phyloP scores from a whole-genome alignment of 2,113 vertebrate species.

The Xyliphius kryptos region DNA sequence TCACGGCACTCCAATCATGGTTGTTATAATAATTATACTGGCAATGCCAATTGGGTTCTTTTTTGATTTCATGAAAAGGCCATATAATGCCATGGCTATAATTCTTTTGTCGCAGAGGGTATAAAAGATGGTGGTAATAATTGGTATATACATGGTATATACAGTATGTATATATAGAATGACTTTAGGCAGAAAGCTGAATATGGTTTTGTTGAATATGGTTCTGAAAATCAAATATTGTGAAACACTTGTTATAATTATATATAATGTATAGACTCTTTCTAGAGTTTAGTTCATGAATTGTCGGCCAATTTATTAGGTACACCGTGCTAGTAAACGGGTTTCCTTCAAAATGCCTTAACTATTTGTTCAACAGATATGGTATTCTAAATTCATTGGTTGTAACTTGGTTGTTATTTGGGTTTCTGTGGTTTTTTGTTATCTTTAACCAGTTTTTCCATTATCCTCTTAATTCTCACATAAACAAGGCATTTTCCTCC shows the following conservation, averaged over 20 bases:
- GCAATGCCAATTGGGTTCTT: conserved; percentile 4
- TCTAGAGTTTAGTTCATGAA: not conserved
- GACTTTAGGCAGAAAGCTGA: not conserved
- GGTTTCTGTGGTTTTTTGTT: too few species aligned
- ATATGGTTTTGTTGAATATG: not conserved
- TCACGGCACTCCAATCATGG: not conserved
- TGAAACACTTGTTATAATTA: not conserved
- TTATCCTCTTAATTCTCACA: too few species aligned
- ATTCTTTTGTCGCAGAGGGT: conserved; percentile 10
- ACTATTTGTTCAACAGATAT: too few species aligned
- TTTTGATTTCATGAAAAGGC: conserved; percentile 8
- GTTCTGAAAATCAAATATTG: too few species aligned
- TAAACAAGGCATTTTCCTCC: too few species aligned
- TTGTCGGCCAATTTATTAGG: too few species aligned
- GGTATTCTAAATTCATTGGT: too few species aligned
- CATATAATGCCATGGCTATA: conserved; percentile 10
- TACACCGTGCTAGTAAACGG: too few species aligned
- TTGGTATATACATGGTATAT: conserved; percentile 10
- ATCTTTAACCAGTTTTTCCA: too few species aligned
- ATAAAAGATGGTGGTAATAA: conserved; percentile 7
- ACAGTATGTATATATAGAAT: too few species aligned
- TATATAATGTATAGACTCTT: not conserved
- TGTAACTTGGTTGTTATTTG: too few species aligned
- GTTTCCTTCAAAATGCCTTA: too few species aligned
- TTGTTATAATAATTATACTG: conserved; percentile 24